Conservation (phyloP, 1,140 invertebrate genomes). For the Pteromalus puparum region DNA sequence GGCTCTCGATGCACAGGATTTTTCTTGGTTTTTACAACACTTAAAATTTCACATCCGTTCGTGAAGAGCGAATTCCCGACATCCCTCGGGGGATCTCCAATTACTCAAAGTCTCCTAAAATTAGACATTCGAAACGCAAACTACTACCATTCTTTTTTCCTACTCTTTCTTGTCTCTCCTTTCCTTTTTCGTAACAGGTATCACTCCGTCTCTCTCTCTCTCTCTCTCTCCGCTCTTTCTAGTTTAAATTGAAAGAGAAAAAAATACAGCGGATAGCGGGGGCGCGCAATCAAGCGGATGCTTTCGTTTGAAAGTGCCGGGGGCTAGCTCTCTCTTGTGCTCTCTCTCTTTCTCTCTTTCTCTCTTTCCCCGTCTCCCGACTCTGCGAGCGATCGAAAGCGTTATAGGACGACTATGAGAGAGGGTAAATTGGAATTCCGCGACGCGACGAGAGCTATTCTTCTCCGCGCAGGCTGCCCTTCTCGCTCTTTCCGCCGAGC, state of each 20-base stretch:
- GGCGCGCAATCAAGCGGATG: slow-evolving; percentile 65
- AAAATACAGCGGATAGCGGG: slow-evolving; percentile 56
- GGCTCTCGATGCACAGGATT: not conserved
- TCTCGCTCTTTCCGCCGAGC: slow-evolving; percentile 7
- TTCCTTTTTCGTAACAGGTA: slow-evolving; percentile 3
- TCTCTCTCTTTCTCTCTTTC: not conserved
- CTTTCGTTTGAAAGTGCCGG: slow-evolving; percentile 65
- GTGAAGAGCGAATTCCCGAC: slow-evolving; percentile 4
- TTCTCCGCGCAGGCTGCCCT: slow-evolving; percentile 50
- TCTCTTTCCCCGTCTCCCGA: not conserved
- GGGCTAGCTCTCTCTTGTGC: not conserved
- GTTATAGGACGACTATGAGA: slow-evolving; percentile 60
- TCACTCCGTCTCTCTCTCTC: not conserved
- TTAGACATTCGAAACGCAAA: slow-evolving; percentile 49
- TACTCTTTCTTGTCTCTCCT: not conserved
- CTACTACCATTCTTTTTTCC: slow-evolving; percentile 27
- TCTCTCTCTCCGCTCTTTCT: not conserved
- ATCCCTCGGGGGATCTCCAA: slow-evolving; percentile 31
- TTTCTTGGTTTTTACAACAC: not conserved
- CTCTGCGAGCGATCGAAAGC: slow-evolving; percentile 51
- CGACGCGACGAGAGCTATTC: slow-evolving; percentile 64
- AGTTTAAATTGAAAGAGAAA: slow-evolving; percentile 50
- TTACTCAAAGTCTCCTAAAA: slow-evolving; percentile 49
- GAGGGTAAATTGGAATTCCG: slow-evolving; percentile 73
- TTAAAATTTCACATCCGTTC: not conserved